phyloP scores from a whole-genome alignment of 2,888 invertebrate species.

The Protonemura montana region DNA sequence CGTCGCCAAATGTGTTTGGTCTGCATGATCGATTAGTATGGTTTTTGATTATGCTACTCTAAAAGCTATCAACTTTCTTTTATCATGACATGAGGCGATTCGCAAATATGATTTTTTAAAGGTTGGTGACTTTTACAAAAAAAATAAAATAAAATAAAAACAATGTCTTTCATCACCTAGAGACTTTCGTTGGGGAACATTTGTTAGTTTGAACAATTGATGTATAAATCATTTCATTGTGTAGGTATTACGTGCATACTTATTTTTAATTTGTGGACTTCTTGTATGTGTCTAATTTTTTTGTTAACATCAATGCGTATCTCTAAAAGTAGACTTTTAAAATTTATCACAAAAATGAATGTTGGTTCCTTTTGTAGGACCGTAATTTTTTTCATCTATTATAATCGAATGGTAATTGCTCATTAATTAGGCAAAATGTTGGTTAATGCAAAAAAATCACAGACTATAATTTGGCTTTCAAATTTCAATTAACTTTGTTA shows the following conservation, averaged over 20 bases:
- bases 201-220: background rate
- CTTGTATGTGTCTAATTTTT: background rate
- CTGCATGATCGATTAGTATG: background rate
- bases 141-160: background rate
- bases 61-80: background rate
- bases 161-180: background rate
- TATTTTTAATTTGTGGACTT: background rate
- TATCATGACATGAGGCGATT: background rate
- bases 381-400: background rate
- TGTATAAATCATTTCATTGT: background rate
- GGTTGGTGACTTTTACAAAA: background rate
- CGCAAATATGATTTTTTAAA: background rate
- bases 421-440: conserved; percentile 25
- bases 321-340: conserved; percentile 7
- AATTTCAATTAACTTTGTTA: background rate
- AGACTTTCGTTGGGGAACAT: background rate
- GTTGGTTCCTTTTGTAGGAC: background rate
- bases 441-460: background rate
- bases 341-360: background rate
- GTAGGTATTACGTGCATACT: background rate
- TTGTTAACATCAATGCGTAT: background rate
- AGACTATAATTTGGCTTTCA: too few relatives aligned
- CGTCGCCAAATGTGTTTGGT: conserved; percentile 25
- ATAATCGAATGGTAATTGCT: conserved; percentile 13
- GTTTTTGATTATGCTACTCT: background rate